Conservation (phyloP, 1,140 invertebrate species). For the Mizuhopecten yessoensis region DNA sequence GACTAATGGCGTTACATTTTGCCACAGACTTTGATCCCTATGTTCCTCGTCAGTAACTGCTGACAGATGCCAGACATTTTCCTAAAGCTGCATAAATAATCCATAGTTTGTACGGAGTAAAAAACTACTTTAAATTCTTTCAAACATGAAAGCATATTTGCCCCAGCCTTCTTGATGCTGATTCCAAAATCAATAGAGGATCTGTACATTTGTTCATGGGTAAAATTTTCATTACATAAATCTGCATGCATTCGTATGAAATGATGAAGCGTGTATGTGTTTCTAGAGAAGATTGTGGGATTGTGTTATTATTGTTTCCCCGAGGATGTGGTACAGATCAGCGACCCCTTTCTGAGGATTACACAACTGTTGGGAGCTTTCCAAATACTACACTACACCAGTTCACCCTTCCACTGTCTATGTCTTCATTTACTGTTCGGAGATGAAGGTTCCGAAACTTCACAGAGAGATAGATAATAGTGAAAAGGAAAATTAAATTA, state of each 20-base stretch:
- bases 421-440: not conserved
- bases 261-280: too few species aligned
- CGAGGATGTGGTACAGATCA: not conserved
- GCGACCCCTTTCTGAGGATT: not conserved
- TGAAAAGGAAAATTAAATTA: not conserved
- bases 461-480: not conserved
- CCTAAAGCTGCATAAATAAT: conserved; percentile 25
- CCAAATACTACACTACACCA: conserved; percentile 1
- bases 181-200: conserved; percentile 14
- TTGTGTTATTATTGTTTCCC: not conserved
- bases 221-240: conserved; percentile 30
- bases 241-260: not conserved
- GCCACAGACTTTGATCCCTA: not conserved
- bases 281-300: not conserved
- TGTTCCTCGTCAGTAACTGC: not conserved
- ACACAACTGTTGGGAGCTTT: not conserved
- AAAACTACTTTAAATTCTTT: not conserved
- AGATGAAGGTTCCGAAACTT: not conserved
- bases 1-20: not conserved
- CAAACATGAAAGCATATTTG: conserved; percentile 30
- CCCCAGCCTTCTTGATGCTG: not conserved
- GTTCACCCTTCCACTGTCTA: not conserved
- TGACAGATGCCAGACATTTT: conserved; percentile 19
- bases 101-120: not conserved
- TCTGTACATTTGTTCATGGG: not conserved